A percentile compares a stretch with the other conserved stretches of the same genome.
These are phyloP conservation scores for Synanthedon andrenaeformis DNA, from an alignment of 2,888 invertebrate genomes.

Conservation along the genomic window DNA sequence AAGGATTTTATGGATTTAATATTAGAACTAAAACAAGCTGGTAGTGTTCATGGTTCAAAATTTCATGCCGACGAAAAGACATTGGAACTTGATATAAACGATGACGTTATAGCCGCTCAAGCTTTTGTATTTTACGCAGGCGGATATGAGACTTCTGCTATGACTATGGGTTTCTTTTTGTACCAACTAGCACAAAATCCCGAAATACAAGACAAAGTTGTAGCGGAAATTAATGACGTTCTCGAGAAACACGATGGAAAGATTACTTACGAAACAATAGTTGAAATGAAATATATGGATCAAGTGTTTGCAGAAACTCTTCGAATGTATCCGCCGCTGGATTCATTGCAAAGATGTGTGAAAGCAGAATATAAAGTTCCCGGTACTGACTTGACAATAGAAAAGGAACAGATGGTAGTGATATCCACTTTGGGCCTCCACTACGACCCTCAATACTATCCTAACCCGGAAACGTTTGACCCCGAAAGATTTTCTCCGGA, in stretches of 20 bases:
- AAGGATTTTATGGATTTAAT: constrained; percentile 36
- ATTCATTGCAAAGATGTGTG: constrained; percentile 3
- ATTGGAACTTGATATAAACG: constrained; percentile 2
- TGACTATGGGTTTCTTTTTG: constrained; percentile 5
- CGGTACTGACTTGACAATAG: constrained; percentile 8
- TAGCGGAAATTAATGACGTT: constrained; percentile 4
- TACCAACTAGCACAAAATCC: constrained; percentile 5
- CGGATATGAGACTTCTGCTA: constrained; percentile 6
- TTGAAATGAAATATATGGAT: constrained; percentile 2
- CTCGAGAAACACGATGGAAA: constrained; percentile 1
- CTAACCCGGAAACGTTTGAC: constrained; percentile 12
- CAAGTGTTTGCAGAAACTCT: constrained; percentile 5
- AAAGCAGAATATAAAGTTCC: constrained; percentile 6
- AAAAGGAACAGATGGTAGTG: constrained; percentile 6
- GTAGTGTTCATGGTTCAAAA: constrained; percentile 1
- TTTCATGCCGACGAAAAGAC: background rate
- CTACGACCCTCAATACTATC: constrained; percentile 11
- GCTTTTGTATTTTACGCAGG: constrained; percentile 6
- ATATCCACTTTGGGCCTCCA: constrained; percentile 9
- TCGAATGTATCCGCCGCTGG: background rate
- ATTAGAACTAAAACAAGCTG: constrained; percentile 1
- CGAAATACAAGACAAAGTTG: constrained; percentile 4
- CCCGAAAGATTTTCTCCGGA: constrained; percentile 15
- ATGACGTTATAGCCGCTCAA: constrained; percentile 5
- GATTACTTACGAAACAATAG: background rate